Base-by-base conservation (phyloP, 2,113 vertebrate species). In the Arizona elegans region DNA sequence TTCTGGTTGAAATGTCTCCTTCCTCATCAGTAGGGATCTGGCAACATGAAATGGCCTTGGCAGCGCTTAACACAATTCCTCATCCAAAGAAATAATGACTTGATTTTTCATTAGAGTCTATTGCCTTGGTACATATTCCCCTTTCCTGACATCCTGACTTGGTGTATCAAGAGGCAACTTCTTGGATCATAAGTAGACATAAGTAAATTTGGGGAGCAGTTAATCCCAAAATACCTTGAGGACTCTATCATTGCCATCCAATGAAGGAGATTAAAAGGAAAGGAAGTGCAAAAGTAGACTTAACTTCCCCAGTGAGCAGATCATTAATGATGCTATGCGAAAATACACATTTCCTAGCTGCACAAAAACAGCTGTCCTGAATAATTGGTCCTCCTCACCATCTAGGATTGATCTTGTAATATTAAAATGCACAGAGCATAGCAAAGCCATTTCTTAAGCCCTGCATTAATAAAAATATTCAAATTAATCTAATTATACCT, bases 61-160 rank as follows among this genome's bases (percentile, higher is more conserved):
- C 6, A n/a, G 17, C 87, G 17, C 56, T 90, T 62, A 33, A 43
- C 47, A 47, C 75, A 93, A 92, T 43, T 55, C 47, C 56, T 87
- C 19, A 50, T 90, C 75, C 88, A 89, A 86, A 87, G 29, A 75
- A 47, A 17, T 13, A 91, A 89, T 33, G 52, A 92, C 6, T 75
- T 88, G 86, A 86, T 55, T 93, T 89, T 92, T 86, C 70, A 92
- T 91, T 88, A 89, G 52, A 88, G 54, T 70, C 65, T 89, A 62
- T 65, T 47, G 86, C 43, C 75, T 43, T 11, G 87, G 59, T 87
- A 54, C 50, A 13, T 81, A 47, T 9, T 54, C 87, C 8, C 52
- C n/a, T 29, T 10, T 52, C 59, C 13, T 24, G 55, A 19, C 38
- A 47, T 11, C n/a, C 10, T 53, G 9, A 43, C 24, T 56, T 43